Percentiles rank a stretch among this genome's conserved stretches.
These are phyloP conservation scores for Drosophila mauritiana DNA, from an alignment of 1,140 invertebrate genomes.

Conservation along the genomic window DNA sequence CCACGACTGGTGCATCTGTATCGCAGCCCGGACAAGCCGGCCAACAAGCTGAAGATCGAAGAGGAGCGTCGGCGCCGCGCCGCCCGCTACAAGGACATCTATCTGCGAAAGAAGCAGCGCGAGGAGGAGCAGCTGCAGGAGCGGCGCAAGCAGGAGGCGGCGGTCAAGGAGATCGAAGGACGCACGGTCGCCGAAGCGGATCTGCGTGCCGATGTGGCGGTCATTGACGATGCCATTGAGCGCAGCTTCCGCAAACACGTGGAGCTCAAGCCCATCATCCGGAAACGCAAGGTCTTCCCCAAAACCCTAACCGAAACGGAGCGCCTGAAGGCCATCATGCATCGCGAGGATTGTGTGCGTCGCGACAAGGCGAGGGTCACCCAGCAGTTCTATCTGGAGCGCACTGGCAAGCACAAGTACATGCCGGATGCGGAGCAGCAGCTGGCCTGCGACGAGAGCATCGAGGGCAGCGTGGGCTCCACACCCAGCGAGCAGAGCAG, in stretches of 20 bases:
- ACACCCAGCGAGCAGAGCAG: slow-evolving; percentile 72
- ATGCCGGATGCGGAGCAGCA: slow-evolving; percentile 59
- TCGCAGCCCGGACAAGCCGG: slow-evolving; percentile 64
- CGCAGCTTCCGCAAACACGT: slow-evolving; percentile 63
- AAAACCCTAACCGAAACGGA: slow-evolving; percentile 74
- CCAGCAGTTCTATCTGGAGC: slow-evolving; percentile 61
- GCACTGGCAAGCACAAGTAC: slow-evolving; percentile 59
- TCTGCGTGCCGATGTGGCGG: slow-evolving; percentile 49
- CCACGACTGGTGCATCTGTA: slow-evolving; percentile 52
- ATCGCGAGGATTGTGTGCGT: slow-evolving; percentile 59
- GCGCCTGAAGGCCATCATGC: slow-evolving; percentile 65
- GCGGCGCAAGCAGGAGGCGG: slow-evolving; percentile 30
- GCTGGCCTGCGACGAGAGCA: slow-evolving; percentile 56
- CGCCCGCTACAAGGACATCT: slow-evolving; percentile 73
- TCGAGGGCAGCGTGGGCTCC: slow-evolving; percentile 45
- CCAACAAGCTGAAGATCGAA: slow-evolving; percentile 54
- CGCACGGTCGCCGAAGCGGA: slow-evolving; percentile 64
- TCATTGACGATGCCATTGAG: slow-evolving; percentile 71
- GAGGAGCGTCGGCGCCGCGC: slow-evolving; percentile 51
- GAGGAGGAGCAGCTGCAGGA: slow-evolving; percentile 13
- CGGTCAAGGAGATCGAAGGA: slow-evolving; percentile 37
- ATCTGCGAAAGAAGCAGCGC: slow-evolving; percentile 55
- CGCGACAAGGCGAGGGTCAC: slow-evolving; percentile 59
- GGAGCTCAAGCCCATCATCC: slow-evolving; percentile 57
- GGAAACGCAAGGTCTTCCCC: slow-evolving; percentile 60